Base-by-base conservation (phyloP, 2,797 vertebrate species). In the Parauchenoglanis ngamensis region DNA sequence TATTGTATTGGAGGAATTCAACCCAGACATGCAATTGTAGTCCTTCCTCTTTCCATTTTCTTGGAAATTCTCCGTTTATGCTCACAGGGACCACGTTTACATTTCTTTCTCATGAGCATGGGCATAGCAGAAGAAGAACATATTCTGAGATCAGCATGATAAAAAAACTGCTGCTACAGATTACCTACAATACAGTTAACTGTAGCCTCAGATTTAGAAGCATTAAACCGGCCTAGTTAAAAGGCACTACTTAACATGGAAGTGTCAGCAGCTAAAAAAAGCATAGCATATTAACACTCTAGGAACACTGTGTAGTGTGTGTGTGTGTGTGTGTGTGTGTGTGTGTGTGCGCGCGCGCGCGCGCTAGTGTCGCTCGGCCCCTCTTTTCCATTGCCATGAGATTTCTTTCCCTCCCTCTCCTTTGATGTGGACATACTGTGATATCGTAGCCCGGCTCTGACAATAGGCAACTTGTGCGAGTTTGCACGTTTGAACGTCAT, bases 341-440 rank as follows among this genome's bases (percentile, higher is more conserved):
- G 28, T 44, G 19, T 56, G 67, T 68, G 31, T 31, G 31, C n/a
- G n/a, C n/a, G 31, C 31, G 31, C 31, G 1, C 40, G 40, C 40
- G 40, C 40, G 75, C 63, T 61, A 65, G 93, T 91, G 90, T 86
- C 92, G 90, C 91, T 85, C 17, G 1, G 79, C 90, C 92, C 92
- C 92, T 92, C 93, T 93, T 93, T 91, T 89, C 91, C 87, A 73
- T 67, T 68, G 87, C 93, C 93, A 91, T 92, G 92, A 92, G 89
- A 65, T 79, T 25, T 85, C 76, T 92, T 40, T 92, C 77, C 91
- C 91, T 90, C 91, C 91, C 89, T 89, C 76, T 90, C 3, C 87
- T 95, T 96, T 96, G 94, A 96, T 94, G 94, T 92, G 87, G 92
- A 92, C 90, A 90, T 84, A 52, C 89, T 72, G 91, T 94, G 93